Evolutionary conservation across 2,888 invertebrate species (phyloP).

Genomic region (Monopis laevigella): DNA sequence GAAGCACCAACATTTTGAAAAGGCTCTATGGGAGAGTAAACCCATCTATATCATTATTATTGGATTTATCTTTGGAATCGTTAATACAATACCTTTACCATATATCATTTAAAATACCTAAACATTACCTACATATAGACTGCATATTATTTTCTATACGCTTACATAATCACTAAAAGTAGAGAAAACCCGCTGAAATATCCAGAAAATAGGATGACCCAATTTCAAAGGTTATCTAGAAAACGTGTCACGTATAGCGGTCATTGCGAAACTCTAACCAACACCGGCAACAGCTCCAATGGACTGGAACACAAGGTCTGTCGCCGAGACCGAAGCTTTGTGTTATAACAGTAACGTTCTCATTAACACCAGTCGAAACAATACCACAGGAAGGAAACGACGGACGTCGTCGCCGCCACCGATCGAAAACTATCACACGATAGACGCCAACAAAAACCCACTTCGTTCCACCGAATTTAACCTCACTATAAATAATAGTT

Average conservation of each 20-base stretch:
- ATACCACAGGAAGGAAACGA: constrained; percentile 64
- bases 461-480: constrained; percentile 57
- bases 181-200: no score
- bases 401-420: constrained; percentile 34
- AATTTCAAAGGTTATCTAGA: constrained; percentile 23
- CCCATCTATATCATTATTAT: no score
- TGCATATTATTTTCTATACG: no score
- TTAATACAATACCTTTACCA: no score
- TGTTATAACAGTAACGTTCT: constrained; percentile 51
- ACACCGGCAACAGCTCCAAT: constrained; percentile 53
- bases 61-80: no score
- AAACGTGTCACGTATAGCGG: constrained; percentile 48
- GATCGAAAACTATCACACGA: constrained; percentile 53
- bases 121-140: no score
- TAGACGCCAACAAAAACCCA: constrained; percentile 31
- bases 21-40: no score
- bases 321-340: constrained; percentile 43
- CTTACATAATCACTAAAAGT: no score
- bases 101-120: no score
- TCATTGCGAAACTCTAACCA: constrained; percentile 44
- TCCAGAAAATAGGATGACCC: no score
- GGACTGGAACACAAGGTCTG: constrained; percentile 65
- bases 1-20: no score
- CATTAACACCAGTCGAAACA: constrained; percentile 59
- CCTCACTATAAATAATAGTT: constrained; percentile 57